Conservation (phyloP, 1,140 invertebrate genomes). For the Pentalonia nigronervosa region DNA sequence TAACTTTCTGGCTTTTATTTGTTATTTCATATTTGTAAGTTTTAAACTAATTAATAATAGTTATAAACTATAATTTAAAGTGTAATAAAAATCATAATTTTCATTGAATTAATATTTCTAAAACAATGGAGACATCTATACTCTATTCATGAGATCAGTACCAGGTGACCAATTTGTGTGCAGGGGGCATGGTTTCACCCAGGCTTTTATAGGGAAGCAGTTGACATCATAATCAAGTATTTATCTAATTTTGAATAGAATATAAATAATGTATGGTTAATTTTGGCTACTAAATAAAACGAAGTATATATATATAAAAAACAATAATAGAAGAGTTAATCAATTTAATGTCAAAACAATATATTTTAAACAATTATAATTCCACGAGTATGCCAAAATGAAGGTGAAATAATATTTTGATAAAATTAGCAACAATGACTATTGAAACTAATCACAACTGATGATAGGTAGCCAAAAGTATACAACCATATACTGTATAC, state of each 20-base stretch:
- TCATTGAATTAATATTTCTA: background rate
- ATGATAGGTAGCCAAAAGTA: background rate
- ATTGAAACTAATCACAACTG: background rate
- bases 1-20: background rate
- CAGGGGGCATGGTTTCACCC: background rate
- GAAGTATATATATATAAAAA: background rate
- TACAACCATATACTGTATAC: background rate
- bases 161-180: background rate
- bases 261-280: background rate
- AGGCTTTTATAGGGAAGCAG: background rate
- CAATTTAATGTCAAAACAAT: background rate
- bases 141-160: background rate
- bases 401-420: background rate
- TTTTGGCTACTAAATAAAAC: background rate
- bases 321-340: slow-evolving; percentile 10
- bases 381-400: background rate
- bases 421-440: background rate
- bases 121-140: background rate
- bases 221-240: background rate
- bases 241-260: background rate
- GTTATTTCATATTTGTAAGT: background rate
- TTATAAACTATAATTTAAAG: background rate
- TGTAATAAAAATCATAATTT: background rate
- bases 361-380: background rate
- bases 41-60: background rate